Evolutionary conservation across 2,113 vertebrate genomes (phyloP).

Genomic region (Rhinolophus sinicus): DNA sequence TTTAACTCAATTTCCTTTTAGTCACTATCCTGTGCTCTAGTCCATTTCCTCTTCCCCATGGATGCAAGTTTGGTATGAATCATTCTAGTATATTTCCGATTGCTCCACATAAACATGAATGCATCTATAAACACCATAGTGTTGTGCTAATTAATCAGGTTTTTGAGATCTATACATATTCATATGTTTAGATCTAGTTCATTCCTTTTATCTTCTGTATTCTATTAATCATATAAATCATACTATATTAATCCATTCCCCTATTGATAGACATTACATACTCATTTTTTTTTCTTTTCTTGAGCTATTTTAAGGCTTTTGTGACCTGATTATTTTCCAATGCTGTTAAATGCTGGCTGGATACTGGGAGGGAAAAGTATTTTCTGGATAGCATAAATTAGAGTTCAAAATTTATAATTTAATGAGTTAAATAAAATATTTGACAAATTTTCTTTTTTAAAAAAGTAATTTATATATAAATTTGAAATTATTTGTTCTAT

Average conservation of each 20-base stretch:
- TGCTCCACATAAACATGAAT: neutral
- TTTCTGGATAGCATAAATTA: slow-evolving; percentile 10
- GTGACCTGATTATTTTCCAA: neutral
- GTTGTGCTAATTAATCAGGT: neutral
- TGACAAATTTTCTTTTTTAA: too few species aligned
- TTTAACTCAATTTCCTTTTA: slow-evolving; percentile 46
- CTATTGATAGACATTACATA: neutral
- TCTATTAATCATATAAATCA: slow-evolving; percentile 18
- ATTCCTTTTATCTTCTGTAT: slow-evolving; percentile 4
- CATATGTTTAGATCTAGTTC: neutral
- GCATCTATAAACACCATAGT: slow-evolving; percentile 11
- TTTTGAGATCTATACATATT: slow-evolving; percentile 45
- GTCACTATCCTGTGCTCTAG: neutral
- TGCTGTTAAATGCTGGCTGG: slow-evolving; percentile 29
- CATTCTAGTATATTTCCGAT: slow-evolving; percentile 32
- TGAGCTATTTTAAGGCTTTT: slow-evolving; percentile 49
- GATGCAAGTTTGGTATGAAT: neutral
- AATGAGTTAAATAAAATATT: too few species aligned
- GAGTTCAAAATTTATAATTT: slow-evolving; percentile 22
- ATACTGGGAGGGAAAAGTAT: neutral
- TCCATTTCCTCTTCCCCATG: slow-evolving; percentile 15
- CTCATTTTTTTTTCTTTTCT: neutral
- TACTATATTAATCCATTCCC: neutral
- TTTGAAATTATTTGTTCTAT: slow-evolving; percentile 40
- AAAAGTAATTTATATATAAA: neutral